A percentile compares a stretch with the other conserved stretches of the same genome.
These are phyloP conservation scores for Schizopygopsis malacanthus DNA, from an alignment of 2,797 vertebrate species.

Conservation along the genomic window DNA sequence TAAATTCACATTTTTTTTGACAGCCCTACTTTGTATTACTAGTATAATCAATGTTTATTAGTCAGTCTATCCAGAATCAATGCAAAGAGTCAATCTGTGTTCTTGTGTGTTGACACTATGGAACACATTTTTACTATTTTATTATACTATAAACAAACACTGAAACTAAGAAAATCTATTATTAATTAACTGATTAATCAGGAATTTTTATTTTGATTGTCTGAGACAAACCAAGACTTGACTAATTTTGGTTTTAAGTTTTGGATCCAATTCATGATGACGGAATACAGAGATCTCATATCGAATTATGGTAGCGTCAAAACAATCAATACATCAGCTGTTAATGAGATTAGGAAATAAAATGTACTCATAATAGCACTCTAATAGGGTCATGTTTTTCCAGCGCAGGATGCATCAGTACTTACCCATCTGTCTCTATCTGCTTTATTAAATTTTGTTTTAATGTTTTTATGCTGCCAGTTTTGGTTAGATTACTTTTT, in stretches of 20 bases:
- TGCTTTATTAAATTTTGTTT: slow-evolving; percentile 5
- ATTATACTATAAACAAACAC: background rate
- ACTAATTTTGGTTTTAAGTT: background rate
- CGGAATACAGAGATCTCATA: background rate
- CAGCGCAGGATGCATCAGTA: background rate
- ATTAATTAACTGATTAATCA: too few species aligned
- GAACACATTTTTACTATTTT: background rate
- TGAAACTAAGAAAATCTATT: background rate
- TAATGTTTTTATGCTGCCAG: background rate
- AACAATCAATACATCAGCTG: slow-evolving; percentile 32
- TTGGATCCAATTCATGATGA: too few species aligned
- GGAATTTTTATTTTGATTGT: background rate
- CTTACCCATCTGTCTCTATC: background rate
- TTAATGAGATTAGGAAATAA: slow-evolving; percentile 40
- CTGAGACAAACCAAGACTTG: background rate
- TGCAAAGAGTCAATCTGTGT: background rate
- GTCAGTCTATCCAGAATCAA: background rate
- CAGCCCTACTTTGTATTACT: background rate
- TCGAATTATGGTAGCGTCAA: slow-evolving; percentile 26
- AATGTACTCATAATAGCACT: background rate
- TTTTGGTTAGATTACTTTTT: background rate
- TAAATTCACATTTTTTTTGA: too few species aligned
- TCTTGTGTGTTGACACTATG: background rate
- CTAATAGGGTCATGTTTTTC: background rate
- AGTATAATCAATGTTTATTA: background rate